phyloP scores from a whole-genome alignment of 2,888 invertebrate species.

The Lasius platythorax region DNA sequence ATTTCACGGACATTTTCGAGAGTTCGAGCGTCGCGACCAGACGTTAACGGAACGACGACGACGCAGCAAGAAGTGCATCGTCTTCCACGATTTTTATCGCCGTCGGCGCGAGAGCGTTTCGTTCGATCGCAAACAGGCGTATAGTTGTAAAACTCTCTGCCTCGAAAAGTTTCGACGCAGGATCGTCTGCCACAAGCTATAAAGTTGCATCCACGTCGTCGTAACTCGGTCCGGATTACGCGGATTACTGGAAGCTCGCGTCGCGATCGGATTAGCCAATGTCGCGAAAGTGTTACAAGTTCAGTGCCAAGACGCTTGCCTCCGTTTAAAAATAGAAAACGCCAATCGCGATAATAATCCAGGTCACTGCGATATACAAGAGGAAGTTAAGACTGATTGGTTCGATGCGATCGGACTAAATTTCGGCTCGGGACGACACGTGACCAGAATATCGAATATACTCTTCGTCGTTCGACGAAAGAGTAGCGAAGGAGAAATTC shows the following conservation, averaged over 20 bases:
- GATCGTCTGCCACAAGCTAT: background rate
- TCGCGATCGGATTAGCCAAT: slow-evolving; percentile 2
- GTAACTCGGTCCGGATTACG: slow-evolving; percentile 25
- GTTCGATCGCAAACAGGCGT: background rate
- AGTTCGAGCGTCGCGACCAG: slow-evolving; percentile 34
- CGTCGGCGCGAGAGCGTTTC: slow-evolving; percentile 11
- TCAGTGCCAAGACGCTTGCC: slow-evolving; percentile 36
- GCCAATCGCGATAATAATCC: slow-evolving; percentile 63
- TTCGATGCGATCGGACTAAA: slow-evolving; percentile 68
- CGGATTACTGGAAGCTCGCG: background rate
- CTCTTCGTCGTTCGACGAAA: slow-evolving; percentile 33
- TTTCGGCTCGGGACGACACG: slow-evolving; percentile 66
- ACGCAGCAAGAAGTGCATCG: slow-evolving; percentile 20
- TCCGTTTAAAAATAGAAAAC: slow-evolving; percentile 64
- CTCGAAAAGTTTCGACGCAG: background rate
- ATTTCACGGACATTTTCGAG: slow-evolving; percentile 43
- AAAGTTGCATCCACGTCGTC: slow-evolving; percentile 8
- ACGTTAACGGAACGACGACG: slow-evolving; percentile 36
- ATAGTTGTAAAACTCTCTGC: slow-evolving; percentile 1
- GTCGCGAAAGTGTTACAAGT: slow-evolving; percentile 50
- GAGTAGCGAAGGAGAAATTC: slow-evolving; percentile 13
- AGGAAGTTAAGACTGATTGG: slow-evolving; percentile 58
- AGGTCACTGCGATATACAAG: slow-evolving; percentile 50
- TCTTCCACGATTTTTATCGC: slow-evolving; percentile 31
- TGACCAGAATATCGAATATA: slow-evolving; percentile 56